A percentile compares a stretch with the other conserved stretches of the same genome.
These are phyloP conservation scores for Colletes latitarsis DNA, from an alignment of 1,140 invertebrate genomes.

Conservation along the genomic window DNA sequence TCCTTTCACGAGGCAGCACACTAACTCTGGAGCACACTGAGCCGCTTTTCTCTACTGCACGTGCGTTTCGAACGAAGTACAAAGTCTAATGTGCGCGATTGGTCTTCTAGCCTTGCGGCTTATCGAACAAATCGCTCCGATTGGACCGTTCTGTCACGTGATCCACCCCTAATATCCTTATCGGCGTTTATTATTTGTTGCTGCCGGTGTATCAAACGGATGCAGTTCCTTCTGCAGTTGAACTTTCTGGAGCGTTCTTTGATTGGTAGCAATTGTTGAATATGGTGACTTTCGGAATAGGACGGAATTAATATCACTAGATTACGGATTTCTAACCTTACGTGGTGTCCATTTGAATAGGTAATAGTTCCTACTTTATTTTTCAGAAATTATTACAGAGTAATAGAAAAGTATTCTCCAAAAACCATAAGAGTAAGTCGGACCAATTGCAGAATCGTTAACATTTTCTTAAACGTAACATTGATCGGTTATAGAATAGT, in stretches of 20 bases:
- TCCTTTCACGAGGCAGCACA: slow-evolving; percentile 58
- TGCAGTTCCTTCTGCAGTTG: background rate
- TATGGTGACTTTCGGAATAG: background rate
- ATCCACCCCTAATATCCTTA: background rate
- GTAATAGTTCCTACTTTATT: background rate
- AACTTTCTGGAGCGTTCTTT: background rate
- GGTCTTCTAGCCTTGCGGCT: slow-evolving; percentile 27
- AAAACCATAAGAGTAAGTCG: background rate
- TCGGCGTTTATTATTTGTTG: background rate
- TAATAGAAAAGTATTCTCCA: background rate
- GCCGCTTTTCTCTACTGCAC: slow-evolving; percentile 65
- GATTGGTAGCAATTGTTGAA: slow-evolving; percentile 25
- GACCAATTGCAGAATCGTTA: background rate
- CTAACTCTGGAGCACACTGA: slow-evolving; percentile 48
- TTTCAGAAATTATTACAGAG: background rate
- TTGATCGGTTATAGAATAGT: background rate
- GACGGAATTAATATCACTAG: slow-evolving; percentile 30
- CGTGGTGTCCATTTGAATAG: slow-evolving; percentile 22
- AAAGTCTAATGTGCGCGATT: slow-evolving; percentile 70
- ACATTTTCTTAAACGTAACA: background rate
- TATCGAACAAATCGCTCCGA: background rate
- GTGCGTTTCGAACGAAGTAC: slow-evolving; percentile 75
- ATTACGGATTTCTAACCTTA: slow-evolving; percentile 26
- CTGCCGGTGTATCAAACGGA: slow-evolving; percentile 17
- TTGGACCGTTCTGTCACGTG: slow-evolving; percentile 21